Conservation (phyloP, 2,797 vertebrate species). For the Selene dorsalis region DNA sequence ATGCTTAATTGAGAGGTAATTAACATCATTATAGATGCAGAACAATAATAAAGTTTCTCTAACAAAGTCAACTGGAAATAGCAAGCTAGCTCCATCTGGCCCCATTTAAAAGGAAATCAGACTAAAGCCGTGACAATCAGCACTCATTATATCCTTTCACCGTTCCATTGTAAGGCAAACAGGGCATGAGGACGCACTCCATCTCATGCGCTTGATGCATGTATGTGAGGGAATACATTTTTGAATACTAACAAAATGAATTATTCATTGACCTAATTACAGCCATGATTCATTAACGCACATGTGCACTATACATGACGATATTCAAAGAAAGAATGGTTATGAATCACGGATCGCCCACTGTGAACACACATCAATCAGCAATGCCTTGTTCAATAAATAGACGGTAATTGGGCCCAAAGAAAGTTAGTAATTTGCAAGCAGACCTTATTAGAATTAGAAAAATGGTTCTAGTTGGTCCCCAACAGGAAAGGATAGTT, state of each 20-base stretch:
- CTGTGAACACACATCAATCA: conserved; percentile 69
- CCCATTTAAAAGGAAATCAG: conserved; percentile 14
- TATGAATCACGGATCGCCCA: conserved; percentile 69
- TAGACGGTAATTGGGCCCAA: conserved; percentile 77
- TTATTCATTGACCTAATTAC: conserved; percentile 76
- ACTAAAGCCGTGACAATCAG: conserved; percentile 24
- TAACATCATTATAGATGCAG: not conserved
- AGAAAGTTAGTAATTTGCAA: conserved; percentile 72
- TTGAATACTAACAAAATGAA: conserved; percentile 63
- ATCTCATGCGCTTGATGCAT: conserved; percentile 31
- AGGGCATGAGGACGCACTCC: not conserved
- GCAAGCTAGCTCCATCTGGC: not conserved
- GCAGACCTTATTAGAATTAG: conserved; percentile 49
- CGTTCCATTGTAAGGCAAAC: conserved; percentile 29
- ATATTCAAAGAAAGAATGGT: conserved; percentile 65
- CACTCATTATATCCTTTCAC: conserved; percentile 31
- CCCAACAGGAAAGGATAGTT: conserved; percentile 25
- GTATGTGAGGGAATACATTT: conserved; percentile 50
- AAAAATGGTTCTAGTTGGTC: conserved; percentile 16
- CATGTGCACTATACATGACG: conserved; percentile 42
- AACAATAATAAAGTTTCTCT: not conserved
- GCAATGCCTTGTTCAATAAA: conserved; percentile 70
- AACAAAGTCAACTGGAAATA: conserved; percentile 3
- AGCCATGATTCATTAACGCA: conserved; percentile 68
- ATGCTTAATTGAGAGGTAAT: not conserved